These are phyloP conservation scores for Vimba vimba DNA, from an alignment of 2,113 vertebrate genomes.

Conservation along the genomic window DNA sequence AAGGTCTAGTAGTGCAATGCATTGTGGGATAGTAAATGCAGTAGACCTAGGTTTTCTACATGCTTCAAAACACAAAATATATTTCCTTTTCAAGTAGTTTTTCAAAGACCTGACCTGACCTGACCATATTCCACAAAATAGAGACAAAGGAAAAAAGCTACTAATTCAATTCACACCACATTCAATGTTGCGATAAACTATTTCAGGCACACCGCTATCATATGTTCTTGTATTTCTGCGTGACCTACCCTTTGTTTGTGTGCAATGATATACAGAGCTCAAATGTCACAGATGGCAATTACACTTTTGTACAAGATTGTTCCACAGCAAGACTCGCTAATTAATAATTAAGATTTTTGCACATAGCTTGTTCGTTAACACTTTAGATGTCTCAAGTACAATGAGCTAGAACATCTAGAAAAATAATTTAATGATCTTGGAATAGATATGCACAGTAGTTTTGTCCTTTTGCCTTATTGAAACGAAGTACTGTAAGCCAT, in stretches of 20 bases:
- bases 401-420: not conserved
- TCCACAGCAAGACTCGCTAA: constrained; percentile 20
- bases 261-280: not conserved
- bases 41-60: not conserved
- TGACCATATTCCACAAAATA: not conserved
- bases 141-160: too few relatives aligned
- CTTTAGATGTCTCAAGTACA: constrained; percentile 25
- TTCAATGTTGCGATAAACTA: not conserved
- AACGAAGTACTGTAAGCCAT: not conserved
- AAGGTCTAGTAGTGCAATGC: not conserved
- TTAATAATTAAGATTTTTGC: constrained; percentile 15
- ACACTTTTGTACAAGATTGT: constrained; percentile 20
- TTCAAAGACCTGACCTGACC: too few relatives aligned
- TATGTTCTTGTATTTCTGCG: not conserved
- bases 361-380: constrained; percentile 30
- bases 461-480: not conserved
- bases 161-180: not conserved
- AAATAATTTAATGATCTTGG: not conserved
- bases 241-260: constrained; percentile 3
- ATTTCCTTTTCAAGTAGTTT: not conserved
- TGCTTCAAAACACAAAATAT: not conserved
- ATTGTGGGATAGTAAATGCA: not conserved
- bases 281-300: constrained; percentile 28
- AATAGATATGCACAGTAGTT: not conserved
- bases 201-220: not conserved